A percentile compares a stretch with the other conserved stretches of the same genome.
Evolutionary conservation across 2,113 vertebrate genomes (phyloP).

Genomic region (Halichoeres trimaculatus): DNA sequence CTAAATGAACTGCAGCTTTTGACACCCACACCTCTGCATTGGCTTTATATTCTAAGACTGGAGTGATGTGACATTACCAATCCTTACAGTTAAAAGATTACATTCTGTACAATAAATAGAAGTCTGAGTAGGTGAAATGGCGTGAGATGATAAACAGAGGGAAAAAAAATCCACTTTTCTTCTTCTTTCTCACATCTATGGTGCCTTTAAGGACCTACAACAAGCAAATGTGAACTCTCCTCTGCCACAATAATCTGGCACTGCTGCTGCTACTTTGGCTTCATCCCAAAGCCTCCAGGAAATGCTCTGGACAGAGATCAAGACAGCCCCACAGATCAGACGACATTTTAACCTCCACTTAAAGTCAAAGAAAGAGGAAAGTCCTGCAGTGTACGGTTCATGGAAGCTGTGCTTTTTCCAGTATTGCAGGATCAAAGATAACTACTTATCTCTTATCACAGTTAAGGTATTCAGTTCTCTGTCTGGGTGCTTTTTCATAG

Average conservation of each 20-base stretch:
- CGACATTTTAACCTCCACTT: not conserved
- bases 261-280: not conserved
- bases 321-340: constrained; percentile 1
- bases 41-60: too few relatives aligned
- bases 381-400: too few relatives aligned
- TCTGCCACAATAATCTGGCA: not conserved
- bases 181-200: too few relatives aligned
- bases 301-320: constrained; percentile 7
- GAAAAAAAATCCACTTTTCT: not conserved
- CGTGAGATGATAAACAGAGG: not conserved
- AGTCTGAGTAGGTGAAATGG: not conserved
- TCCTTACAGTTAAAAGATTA: not conserved
- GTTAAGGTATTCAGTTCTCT: too few relatives aligned
- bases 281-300: not conserved
- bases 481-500: too few relatives aligned
- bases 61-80: not conserved
- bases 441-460: too few relatives aligned
- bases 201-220: not conserved
- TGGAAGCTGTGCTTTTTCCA: too few relatives aligned
- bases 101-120: constrained; percentile 13
- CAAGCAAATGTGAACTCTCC: not conserved
- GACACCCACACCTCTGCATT: too few relatives aligned
- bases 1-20: too few relatives aligned
- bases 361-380: too few relatives aligned
- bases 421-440: too few relatives aligned